A percentile compares a stretch with the other conserved stretches of the same genome.
These are phyloP conservation scores for Gnathonemus echidnorhynchus DNA, from an alignment of 2,113 vertebrate genomes.

Conservation along the genomic window DNA sequence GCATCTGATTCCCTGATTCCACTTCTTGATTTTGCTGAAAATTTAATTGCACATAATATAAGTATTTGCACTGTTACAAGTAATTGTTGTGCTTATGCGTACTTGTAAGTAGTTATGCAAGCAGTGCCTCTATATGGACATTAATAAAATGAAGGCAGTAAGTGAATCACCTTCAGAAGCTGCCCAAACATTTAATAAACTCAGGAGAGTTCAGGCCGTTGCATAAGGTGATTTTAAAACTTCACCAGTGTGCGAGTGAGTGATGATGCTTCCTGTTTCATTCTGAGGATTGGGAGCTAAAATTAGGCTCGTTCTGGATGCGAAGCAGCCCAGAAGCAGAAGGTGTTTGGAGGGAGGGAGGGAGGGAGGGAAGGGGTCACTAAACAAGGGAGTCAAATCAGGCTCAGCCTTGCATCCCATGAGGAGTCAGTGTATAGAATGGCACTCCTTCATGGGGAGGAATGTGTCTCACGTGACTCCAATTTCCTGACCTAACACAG, in stretches of 20 bases:
- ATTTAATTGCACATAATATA: not conserved
- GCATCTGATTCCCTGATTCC: not conserved
- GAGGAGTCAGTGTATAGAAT: not conserved
- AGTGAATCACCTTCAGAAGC: not conserved
- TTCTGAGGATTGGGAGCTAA: not conserved
- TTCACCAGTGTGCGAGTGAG: not conserved
- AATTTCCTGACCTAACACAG: conserved; percentile 33
- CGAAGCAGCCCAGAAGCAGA: not conserved
- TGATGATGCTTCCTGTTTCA: not conserved
- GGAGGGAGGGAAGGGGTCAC: not conserved
- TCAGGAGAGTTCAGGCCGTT: not conserved
- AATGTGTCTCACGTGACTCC: conserved; percentile 47
- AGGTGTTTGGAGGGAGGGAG: not conserved
- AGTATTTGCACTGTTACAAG: not conserved
- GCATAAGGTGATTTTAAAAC: not conserved
- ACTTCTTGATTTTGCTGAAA: not conserved
- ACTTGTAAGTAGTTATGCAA: too few species aligned
- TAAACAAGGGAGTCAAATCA: not conserved
- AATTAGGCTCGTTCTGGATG: not conserved
- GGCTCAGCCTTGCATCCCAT: not conserved
- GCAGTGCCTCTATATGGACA: not conserved
- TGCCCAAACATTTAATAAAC: not conserved
- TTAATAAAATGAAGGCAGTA: not conserved
- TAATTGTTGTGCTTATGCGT: not conserved
- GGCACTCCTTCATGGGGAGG: not conserved